Percentiles rank a stretch among this genome's conserved stretches.
Conservation (phyloP, 2,888 invertebrate genomes). For the Miltochrista miniata region DNA sequence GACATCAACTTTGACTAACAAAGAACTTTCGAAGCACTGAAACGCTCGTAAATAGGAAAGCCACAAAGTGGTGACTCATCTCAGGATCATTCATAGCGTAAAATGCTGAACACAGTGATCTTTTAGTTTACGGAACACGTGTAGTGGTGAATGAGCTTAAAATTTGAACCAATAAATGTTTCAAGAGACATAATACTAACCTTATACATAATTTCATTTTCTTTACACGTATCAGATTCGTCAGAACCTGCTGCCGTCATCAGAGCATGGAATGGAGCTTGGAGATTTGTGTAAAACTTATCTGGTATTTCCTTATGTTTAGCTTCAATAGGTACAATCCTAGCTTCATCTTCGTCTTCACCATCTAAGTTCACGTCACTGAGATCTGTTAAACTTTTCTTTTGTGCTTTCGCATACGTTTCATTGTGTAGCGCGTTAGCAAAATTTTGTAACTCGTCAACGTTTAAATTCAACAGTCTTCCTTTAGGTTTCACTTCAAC, state of each 20-base stretch:
- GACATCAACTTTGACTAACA: no score
- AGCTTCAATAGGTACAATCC: slow-evolving; percentile 37
- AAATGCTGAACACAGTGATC: no score
- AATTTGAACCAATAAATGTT: no score
- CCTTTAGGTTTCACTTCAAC: slow-evolving; percentile 53
- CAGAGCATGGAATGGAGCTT: slow-evolving; percentile 68
- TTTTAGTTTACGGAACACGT: no score
- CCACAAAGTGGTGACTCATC: no score
- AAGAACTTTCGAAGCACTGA: no score
- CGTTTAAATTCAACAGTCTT: slow-evolving; percentile 66
- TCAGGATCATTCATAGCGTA: no score
- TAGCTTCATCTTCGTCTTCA: slow-evolving; percentile 77
- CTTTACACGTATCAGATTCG: slow-evolving; percentile 69
- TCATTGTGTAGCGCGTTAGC: slow-evolving; percentile 73
- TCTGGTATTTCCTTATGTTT: slow-evolving; percentile 61
- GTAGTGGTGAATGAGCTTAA: no score
- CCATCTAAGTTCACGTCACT: slow-evolving; percentile 91
- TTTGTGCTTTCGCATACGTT: slow-evolving; percentile 46
- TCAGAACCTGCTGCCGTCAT: slow-evolving; percentile 58
- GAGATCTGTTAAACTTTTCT: slow-evolving; percentile 82
- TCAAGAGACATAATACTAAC: slow-evolving; percentile 48
- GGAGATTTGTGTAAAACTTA: slow-evolving; percentile 69
- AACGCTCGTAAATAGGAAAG: no score
- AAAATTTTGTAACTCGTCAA: slow-evolving; percentile 74
- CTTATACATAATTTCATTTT: slow-evolving; percentile 77